Evolutionary conservation across 2,113 vertebrate genomes (phyloP).

Genomic region (Recurvirostra avosetta): DNA sequence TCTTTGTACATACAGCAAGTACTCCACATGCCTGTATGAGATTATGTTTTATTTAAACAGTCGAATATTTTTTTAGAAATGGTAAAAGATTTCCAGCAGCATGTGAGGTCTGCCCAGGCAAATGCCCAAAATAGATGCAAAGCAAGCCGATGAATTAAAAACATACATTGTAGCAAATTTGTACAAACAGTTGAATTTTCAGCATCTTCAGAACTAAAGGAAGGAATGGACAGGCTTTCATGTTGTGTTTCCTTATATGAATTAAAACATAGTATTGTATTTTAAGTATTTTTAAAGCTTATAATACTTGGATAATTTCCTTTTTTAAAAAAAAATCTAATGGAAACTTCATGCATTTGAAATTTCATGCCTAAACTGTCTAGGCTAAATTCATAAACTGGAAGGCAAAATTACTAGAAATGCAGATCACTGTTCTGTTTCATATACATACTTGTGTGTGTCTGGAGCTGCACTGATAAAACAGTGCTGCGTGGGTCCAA

Average conservation of each 20-base stretch:
- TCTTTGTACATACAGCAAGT: background rate
- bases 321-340: background rate
- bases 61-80: background rate
- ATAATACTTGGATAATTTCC: background rate
- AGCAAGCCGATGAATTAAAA: background rate
- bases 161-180: background rate
- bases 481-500: too few relatives aligned
- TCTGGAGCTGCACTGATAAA: background rate
- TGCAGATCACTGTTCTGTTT: background rate
- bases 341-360: background rate
- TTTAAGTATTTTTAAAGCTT: background rate
- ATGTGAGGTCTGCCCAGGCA: background rate
- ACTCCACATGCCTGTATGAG: background rate
- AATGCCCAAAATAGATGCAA: background rate
- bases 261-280: background rate
- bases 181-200: background rate
- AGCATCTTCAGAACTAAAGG: background rate
- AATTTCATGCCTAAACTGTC: background rate
- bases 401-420: background rate
- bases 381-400: background rate
- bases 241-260: background rate
- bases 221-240: background rate
- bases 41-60: background rate
- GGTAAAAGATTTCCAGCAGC: background rate
- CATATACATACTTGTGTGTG: background rate